Conservation (phyloP, 2,797 vertebrate species). For the Pterois miles region DNA sequence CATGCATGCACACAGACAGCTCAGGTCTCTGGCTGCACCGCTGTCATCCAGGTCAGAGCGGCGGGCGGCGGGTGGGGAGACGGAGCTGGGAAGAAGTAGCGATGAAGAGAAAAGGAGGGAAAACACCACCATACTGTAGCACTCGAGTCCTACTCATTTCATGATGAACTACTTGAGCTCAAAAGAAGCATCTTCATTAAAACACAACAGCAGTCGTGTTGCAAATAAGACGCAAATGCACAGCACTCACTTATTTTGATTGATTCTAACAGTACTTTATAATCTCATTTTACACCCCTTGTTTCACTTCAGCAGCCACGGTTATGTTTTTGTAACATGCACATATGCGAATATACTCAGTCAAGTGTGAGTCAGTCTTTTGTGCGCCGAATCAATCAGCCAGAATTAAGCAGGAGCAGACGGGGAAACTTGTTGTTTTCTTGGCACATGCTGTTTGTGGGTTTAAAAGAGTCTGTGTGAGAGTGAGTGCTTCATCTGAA, state of each 20-base stretch:
- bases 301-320: constrained; percentile 34
- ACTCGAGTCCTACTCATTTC: neutral
- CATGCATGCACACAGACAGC: constrained; percentile 20
- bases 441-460: constrained; percentile 59
- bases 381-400: constrained; percentile 60
- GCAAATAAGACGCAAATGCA: constrained; percentile 20
- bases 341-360: constrained; percentile 23
- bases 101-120: neutral
- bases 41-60: constrained; percentile 46
- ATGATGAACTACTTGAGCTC: neutral
- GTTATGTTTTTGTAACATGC: constrained; percentile 26
- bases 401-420: constrained; percentile 60
- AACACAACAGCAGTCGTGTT: constrained; percentile 17
- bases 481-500: constrained; percentile 60
- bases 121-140: neutral
- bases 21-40: constrained; percentile 31
- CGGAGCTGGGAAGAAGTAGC: neutral
- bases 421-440: constrained; percentile 67
- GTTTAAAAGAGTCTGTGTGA: constrained; percentile 54
- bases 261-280: constrained; percentile 48
- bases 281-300: constrained; percentile 51
- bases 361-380: constrained; percentile 47
- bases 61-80: neutral
- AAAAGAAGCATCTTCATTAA: constrained; percentile 15
- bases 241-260: constrained; percentile 38